phyloP scores from a whole-genome alignment of 2,888 invertebrate species.

The Pseudococcus longispinus region DNA sequence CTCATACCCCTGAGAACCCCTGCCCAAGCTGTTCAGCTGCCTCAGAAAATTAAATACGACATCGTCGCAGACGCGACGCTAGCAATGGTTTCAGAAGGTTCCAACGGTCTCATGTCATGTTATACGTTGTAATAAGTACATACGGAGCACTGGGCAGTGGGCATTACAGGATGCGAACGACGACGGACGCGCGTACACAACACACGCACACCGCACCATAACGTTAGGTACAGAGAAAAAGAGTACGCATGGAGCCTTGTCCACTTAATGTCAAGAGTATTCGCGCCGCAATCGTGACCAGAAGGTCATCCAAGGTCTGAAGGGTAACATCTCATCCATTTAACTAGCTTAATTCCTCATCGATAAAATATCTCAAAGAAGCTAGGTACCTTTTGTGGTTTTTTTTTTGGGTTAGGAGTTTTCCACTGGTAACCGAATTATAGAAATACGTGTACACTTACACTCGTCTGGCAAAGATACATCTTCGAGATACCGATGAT shows the following conservation, averaged over 20 bases:
- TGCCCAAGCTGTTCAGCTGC: background rate
- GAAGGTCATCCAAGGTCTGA: constrained; percentile 41
- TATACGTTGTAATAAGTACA: constrained; percentile 33
- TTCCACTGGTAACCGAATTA: background rate
- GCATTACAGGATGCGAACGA: background rate
- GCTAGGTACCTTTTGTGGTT: background rate
- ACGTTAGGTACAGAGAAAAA: background rate
- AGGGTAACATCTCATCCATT: constrained; percentile 36
- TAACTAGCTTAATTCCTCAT: constrained; percentile 21
- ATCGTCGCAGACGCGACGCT: background rate
- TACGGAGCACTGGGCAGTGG: background rate
- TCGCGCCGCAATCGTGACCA: constrained; percentile 40
- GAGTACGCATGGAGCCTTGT: constrained; percentile 31
- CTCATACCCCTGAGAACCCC: background rate
- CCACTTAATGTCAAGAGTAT: constrained; percentile 46
- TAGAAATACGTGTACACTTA: background rate
- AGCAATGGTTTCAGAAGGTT: constrained; percentile 25
- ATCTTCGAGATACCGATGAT: background rate
- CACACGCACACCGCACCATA: constrained; percentile 25
- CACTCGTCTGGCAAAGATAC: background rate
- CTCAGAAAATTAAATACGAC: background rate
- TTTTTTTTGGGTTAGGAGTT: background rate
- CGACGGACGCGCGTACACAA: background rate
- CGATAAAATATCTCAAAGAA: constrained; percentile 5
- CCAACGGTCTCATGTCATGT: constrained; percentile 28